These are phyloP conservation scores for Calameuta pallipes DNA, from an alignment of 2,888 invertebrate genomes.

Conservation along the genomic window DNA sequence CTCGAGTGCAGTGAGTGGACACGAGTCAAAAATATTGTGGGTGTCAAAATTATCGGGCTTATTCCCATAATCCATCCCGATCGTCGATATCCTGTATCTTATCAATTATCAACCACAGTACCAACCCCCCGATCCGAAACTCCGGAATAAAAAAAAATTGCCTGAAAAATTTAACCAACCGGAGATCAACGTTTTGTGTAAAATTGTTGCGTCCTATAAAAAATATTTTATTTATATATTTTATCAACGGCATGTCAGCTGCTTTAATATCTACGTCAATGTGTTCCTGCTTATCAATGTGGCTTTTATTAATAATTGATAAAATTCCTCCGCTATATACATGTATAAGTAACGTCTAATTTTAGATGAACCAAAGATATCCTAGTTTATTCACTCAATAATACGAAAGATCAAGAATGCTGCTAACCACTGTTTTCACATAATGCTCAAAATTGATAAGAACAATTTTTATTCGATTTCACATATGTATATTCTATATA, in stretches of 20 bases:
- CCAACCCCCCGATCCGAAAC: not conserved
- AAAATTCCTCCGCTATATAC: not conserved
- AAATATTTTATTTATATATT: not conserved
- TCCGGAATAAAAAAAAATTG: not conserved
- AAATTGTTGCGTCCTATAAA: not conserved
- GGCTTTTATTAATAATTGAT: not conserved
- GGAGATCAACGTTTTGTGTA: not conserved
- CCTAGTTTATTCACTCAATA: not conserved
- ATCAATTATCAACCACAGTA: not conserved
- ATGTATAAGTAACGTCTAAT: not conserved
- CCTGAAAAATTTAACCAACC: too few relatives aligned
- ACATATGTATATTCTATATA: too few relatives aligned
- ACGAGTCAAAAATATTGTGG: not conserved
- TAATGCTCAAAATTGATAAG: too few relatives aligned
- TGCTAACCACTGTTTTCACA: not conserved
- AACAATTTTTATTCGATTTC: too few relatives aligned
- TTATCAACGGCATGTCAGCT: not conserved
- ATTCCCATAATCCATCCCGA: not conserved
- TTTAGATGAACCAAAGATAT: not conserved
- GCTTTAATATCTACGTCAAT: not conserved
- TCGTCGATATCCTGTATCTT: not conserved
- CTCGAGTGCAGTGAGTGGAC: slow-evolving; percentile 1
- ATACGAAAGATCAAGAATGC: not conserved
- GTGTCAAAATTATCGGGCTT: not conserved
- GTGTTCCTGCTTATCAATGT: not conserved